A percentile compares a stretch with the other conserved stretches of the same genome.
These are phyloP conservation scores for Protodeltote pygarga DNA, from an alignment of 2,888 invertebrate genomes.

Conservation along the genomic window DNA sequence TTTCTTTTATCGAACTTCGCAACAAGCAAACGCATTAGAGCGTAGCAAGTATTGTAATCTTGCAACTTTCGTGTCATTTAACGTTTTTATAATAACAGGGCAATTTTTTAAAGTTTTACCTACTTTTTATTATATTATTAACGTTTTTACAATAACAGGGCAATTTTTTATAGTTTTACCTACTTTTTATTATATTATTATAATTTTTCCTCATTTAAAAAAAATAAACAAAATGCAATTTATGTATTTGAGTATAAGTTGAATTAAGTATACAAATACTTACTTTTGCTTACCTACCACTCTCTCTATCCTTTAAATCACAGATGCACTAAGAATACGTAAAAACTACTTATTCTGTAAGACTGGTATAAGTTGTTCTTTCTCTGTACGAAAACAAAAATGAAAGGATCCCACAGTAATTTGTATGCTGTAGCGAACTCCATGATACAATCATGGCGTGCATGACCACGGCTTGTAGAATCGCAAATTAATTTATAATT, in stretches of 20 bases:
- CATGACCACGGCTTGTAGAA: constrained; percentile 17
- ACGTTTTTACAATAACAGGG: too few species aligned
- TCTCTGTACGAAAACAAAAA: constrained; percentile 10
- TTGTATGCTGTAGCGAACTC: constrained; percentile 18
- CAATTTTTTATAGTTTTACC: too few species aligned
- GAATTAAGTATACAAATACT: background rate
- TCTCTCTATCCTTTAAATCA: constrained; percentile 9
- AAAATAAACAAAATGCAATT: background rate
- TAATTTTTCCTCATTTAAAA: too few species aligned
- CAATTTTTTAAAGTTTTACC: too few species aligned
- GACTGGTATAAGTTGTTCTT: constrained; percentile 15
- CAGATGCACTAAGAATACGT: constrained; percentile 2
- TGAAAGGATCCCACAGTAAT: constrained; percentile 29
- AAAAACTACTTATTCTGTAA: background rate
- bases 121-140: too few species aligned
- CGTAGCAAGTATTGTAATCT: constrained; percentile 23
- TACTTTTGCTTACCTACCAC: background rate
- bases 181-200: too few species aligned
- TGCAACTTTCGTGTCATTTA: too few species aligned
- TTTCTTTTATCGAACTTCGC: constrained; percentile 1
- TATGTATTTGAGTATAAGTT: too few species aligned
- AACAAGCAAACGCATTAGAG: constrained; percentile 13
- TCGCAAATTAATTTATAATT: constrained; percentile 31
- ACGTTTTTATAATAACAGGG: too few species aligned
- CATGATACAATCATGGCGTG: constrained; percentile 10